A percentile compares a stretch with the other conserved stretches of the same genome.
Evolutionary conservation across 2,888 invertebrate genomes (phyloP).

Genomic region (Melieria picta): DNA sequence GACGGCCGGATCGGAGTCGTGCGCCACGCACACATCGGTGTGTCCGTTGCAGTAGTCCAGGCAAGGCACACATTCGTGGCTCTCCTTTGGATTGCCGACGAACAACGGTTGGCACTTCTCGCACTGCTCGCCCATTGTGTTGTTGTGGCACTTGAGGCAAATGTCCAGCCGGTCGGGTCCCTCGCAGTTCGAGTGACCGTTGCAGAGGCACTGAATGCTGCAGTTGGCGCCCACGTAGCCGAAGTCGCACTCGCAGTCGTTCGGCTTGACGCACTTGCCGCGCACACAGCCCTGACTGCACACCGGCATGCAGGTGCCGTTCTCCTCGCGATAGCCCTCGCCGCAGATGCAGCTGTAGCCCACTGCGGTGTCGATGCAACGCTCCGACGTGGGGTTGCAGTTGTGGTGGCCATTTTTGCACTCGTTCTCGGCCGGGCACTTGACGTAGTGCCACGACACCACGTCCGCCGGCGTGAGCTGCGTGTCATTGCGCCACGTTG

Average conservation of each 20-base stretch:
- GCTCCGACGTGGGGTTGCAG: constrained; percentile 87
- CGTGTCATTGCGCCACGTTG: constrained; percentile 62
- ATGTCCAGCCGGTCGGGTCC: constrained; percentile 85
- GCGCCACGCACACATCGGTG: constrained; percentile 79
- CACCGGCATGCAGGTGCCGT: constrained; percentile 78
- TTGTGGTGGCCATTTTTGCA: constrained; percentile 91
- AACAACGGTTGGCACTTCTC: constrained; percentile 89
- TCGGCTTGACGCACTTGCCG: constrained; percentile 84
- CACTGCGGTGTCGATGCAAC: constrained; percentile 80
- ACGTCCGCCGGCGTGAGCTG: constrained; percentile 67
- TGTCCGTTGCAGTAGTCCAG: constrained; percentile 90
- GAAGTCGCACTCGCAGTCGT: constrained; percentile 89
- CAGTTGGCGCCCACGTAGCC: constrained; percentile 96
- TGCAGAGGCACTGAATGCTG: constrained; percentile 92
- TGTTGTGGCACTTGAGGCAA: constrained; percentile 88
- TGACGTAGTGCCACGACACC: constrained; percentile 88
- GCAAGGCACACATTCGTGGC: constrained; percentile 88
- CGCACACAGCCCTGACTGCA: constrained; percentile 87
- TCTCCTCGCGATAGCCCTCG: constrained; percentile 74
- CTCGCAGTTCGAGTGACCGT: constrained; percentile 92
- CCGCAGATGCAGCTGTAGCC: constrained; percentile 86
- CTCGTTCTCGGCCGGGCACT: constrained; percentile 93
- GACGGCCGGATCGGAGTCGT: constrained; percentile 66
- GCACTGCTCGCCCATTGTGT: constrained; percentile 93
- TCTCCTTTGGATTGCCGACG: constrained; percentile 90